Base-by-base conservation (phyloP, 2,797 vertebrate species). In the Brachymystax lenok region DNA sequence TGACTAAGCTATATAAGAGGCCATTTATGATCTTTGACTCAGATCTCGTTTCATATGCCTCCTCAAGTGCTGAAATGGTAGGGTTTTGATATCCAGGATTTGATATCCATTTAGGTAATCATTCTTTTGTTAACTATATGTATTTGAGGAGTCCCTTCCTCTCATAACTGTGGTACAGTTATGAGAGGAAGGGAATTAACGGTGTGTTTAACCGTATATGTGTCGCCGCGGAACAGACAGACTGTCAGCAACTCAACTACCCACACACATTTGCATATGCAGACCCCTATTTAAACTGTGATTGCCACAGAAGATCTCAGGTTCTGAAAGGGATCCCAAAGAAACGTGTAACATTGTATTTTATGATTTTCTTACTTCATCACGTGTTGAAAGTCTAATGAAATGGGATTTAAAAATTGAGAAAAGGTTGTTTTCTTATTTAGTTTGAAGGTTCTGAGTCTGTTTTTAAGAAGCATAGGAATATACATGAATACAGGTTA, bases 301-400 rank as follows among this genome's bases (percentile, higher is more conserved):
- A 83, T 75, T 80, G 82, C 83, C 85, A 81, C 71, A 73, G 84
- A 72, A 72, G 76, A 68, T 75, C 35, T 72, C 67, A 1, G 0
- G 56, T 69, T 75, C 75, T 74, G 81, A 87, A 80, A 28, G 46
- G 24, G 69, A 71, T 5, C 40, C 35, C 14, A n/a, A 52, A 33
- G 6, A n/a, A 51, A 5, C 74, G 82, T 82, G 77, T 80, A 87
- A 85, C 87, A 86, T 52, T 70, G 16, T 21, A 35, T 35, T 35
- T 35, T 6, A 35, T 35, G 33, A 35, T 35, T 35, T 1, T 35
- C 33, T 35, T 35, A 35, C 33, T 6, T 35, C 33, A 6, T 35
- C 33, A 35, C 33, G 5, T 35, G 33, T 35, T 35, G 33, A 35
- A 35, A 35, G 1, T 35, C 6, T 0, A 35, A 35, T 35, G 5